Conservation (phyloP, 1,140 invertebrate species). For the Macrobrachium rosenbergii region DNA sequence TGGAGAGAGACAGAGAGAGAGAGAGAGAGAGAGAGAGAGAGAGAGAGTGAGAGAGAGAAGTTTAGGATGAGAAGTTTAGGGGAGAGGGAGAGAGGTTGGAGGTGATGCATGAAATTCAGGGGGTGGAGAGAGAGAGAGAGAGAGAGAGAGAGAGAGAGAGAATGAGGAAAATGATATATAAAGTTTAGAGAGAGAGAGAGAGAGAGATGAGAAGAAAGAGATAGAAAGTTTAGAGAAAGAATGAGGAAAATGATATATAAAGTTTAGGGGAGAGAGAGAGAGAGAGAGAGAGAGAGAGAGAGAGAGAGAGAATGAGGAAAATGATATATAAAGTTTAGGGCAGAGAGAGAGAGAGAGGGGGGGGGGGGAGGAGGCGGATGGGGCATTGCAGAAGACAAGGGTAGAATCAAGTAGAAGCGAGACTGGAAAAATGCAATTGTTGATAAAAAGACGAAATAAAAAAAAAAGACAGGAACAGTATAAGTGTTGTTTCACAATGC, state of each 20-base stretch:
- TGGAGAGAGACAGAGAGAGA: constrained; percentile 24
- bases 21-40: not conserved
- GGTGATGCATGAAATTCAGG: not conserved
- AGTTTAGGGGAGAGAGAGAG: not conserved
- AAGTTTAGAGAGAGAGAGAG: not conserved
- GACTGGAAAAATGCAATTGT: not conserved
- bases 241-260: not conserved
- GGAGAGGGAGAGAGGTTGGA: not conserved
- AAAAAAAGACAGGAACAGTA: not conserved
- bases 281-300: not conserved
- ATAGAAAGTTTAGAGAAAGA: not conserved
- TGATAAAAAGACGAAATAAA: not conserved
- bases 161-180: not conserved
- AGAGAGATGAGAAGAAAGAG: not conserved
- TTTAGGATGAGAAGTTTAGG: not conserved
- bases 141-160: too few species aligned
- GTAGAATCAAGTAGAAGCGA: too few species aligned
- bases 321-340: not conserved
- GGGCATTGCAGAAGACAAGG: not conserved
- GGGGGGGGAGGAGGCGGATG: not conserved
- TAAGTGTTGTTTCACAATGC: too few species aligned
- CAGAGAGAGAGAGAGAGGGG: constrained; percentile 27
- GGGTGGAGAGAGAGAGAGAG: not conserved
- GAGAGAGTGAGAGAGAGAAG: not conserved
- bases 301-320: not conserved